Evolutionary conservation across 1,140 invertebrate species (phyloP), one percentile per base, ranked within the genome.

Genomic region (Drosophila aff.): DNA sequence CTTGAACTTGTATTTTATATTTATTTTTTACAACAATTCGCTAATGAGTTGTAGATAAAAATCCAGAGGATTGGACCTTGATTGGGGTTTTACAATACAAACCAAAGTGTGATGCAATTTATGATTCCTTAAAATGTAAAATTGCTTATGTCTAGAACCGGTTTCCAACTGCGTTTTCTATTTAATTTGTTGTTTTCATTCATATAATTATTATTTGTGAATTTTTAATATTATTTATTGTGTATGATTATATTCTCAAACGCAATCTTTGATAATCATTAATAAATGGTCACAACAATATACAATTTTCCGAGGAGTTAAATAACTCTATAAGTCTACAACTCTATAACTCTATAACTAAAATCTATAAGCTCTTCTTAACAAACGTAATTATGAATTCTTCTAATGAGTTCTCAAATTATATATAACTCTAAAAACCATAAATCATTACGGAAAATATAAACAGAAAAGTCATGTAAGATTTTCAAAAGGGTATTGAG

Each of bases 91-190:
- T 43, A 23, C 38, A 8, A 26, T 18, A 41, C 3, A 10, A 65
- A 43, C 26, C 49, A 57, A 57, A 63, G 53, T 40, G 23, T 18
- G n/a, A 64, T 28, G 28, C 10, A 18, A 60, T 50, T 21, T 21
- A 18, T 52, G 50, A 31, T 41, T 10, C 10, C 10, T 18, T 41
- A 31, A 41, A 59, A 33, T 8, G 36, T 26, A 6, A 21, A 40
- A 5, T 36, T 36, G 13, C 36, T 57, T n/a, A 38, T 40, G 5
- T 63, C 4, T 28, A 10, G 16, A 55, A 55, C 61, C n/a, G 61
- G 36, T 53, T 69, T 53, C 3, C 21, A 16, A 21, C 2, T 41
- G 5, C 23, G 52, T 67, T 33, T 53, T 31, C 6, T 16, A 55
- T 10, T 18, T 21, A 9, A 21, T 23, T 8, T 8, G 13, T 36